Conservation (phyloP, 2,797 vertebrate genomes). For the Enteromius afrohamiltoni region DNA sequence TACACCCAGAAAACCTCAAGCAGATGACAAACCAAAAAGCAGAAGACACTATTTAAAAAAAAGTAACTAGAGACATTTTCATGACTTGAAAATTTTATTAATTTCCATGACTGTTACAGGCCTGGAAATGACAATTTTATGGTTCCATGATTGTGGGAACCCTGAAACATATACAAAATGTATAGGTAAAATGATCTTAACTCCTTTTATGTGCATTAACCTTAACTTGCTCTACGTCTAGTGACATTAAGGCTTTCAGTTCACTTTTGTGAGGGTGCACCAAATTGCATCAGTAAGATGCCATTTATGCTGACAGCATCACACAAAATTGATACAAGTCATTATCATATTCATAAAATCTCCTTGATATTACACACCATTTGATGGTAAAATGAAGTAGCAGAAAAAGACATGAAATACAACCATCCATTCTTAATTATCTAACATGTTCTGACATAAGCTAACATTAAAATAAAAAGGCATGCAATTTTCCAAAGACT, state of each 20-base stretch:
- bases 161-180: neutral
- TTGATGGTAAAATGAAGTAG: conserved; percentile 45
- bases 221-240: neutral
- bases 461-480: conserved; percentile 44
- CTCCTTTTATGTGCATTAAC: conserved; percentile 4
- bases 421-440: conserved; percentile 29
- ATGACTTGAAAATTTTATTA: neutral
- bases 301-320: conserved; percentile 23
- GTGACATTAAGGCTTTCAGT: conserved; percentile 29
- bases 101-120: neutral
- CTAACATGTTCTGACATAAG: conserved; percentile 43
- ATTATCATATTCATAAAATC: conserved; percentile 32
- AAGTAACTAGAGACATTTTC: neutral
- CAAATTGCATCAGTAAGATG: conserved; percentile 20
- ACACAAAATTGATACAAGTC: conserved; percentile 35
- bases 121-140: neutral
- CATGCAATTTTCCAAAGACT: conserved; percentile 48
- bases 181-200: neutral
- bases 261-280: conserved; percentile 12
- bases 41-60: neutral
- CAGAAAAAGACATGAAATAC: conserved; percentile 46
- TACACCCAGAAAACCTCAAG: neutral
- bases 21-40: neutral
- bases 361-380: conserved; percentile 45
- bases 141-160: neutral